A percentile compares a stretch with the other conserved stretches of the same genome.
phyloP scores from a whole-genome alignment of 2,113 vertebrate genomes.

The Nettapus auritus region DNA sequence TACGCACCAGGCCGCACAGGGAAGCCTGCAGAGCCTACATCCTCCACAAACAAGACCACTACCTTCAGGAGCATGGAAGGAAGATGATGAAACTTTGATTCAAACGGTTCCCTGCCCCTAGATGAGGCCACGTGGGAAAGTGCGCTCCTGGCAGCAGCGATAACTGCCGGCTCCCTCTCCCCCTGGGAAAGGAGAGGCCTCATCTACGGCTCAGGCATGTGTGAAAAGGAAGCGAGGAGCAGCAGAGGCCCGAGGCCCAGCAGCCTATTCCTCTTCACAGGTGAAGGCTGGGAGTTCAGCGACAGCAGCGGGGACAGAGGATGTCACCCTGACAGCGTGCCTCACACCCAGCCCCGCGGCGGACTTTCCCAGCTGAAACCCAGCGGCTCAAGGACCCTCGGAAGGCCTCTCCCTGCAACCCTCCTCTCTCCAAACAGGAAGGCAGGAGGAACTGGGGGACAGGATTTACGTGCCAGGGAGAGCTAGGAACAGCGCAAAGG shows the following conservation, averaged over 20 bases:
- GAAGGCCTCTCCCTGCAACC: slow-evolving; percentile 55
- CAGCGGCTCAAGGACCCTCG: slow-evolving; percentile 53
- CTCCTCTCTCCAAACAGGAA: slow-evolving; percentile 70
- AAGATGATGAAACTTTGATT: background rate
- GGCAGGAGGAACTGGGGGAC: slow-evolving; percentile 58
- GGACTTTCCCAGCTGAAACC: slow-evolving; percentile 57
- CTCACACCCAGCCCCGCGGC: slow-evolving; percentile 30
- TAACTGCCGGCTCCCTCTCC: background rate
- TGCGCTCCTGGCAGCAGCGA: background rate
- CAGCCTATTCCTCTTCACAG: background rate
- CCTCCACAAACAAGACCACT: background rate
- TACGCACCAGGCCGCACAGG: accelerated
- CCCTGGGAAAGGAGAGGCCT: background rate
- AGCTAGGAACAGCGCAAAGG: slow-evolving; percentile 67
- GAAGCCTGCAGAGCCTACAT: background rate
- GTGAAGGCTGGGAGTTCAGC: slow-evolving; percentile 45
- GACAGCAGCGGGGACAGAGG: background rate
- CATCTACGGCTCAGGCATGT: background rate
- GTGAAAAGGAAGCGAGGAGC: slow-evolving; percentile 49
- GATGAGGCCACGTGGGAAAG: background rate
- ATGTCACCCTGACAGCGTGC: slow-evolving; percentile 52
- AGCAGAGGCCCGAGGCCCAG: background rate
- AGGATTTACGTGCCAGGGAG: slow-evolving; percentile 73
- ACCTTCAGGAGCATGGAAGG: background rate
- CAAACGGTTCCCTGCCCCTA: background rate